These are phyloP conservation scores for Rachycentron canadum DNA, from an alignment of 2,797 vertebrate genomes.

Conservation along the genomic window DNA sequence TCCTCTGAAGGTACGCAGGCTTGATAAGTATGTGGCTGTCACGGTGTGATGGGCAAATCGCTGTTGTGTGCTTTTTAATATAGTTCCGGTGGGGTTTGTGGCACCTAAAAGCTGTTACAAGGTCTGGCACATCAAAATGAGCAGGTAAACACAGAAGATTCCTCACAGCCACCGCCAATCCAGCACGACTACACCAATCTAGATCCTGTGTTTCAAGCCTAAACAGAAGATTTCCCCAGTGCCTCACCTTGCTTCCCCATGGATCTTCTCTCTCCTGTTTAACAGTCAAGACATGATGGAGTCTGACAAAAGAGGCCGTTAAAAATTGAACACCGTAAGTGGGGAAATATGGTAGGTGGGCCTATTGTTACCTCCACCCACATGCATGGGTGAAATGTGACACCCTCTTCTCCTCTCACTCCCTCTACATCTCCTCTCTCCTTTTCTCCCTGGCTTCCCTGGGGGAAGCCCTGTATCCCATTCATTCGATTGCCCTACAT, in stretches of 20 bases:
- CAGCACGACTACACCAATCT: slow-evolving; percentile 76
- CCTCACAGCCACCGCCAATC: slow-evolving; percentile 70
- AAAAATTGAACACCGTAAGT: slow-evolving; percentile 76
- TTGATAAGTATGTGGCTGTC: slow-evolving; percentile 64
- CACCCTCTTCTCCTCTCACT: slow-evolving; percentile 69
- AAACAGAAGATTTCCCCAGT: slow-evolving; percentile 82
- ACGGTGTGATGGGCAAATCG: slow-evolving; percentile 44
- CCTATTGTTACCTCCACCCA: slow-evolving; percentile 74
- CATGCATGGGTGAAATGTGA: slow-evolving; percentile 68
- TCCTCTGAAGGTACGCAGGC: slow-evolving; percentile 19
- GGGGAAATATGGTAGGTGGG: slow-evolving; percentile 73
- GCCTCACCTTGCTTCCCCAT: slow-evolving; percentile 64
- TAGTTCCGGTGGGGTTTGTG: slow-evolving; percentile 58
- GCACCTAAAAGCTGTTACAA: slow-evolving; percentile 73
- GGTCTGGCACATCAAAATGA: slow-evolving; percentile 77
- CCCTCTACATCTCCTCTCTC: slow-evolving; percentile 62
- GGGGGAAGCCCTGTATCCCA: slow-evolving; percentile 76
- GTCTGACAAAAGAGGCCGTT: slow-evolving; percentile 75
- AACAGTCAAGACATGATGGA: slow-evolving; percentile 74
- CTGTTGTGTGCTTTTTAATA: slow-evolving; percentile 67
- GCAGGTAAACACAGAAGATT: slow-evolving; percentile 77
- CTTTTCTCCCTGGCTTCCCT: slow-evolving; percentile 60
- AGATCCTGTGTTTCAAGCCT: slow-evolving; percentile 71
- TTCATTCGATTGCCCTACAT: slow-evolving; percentile 82
- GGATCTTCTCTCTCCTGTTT: slow-evolving; percentile 64